Base-by-base conservation (phyloP, 2,113 vertebrate genomes). In the Cryptotis parvus region DNA sequence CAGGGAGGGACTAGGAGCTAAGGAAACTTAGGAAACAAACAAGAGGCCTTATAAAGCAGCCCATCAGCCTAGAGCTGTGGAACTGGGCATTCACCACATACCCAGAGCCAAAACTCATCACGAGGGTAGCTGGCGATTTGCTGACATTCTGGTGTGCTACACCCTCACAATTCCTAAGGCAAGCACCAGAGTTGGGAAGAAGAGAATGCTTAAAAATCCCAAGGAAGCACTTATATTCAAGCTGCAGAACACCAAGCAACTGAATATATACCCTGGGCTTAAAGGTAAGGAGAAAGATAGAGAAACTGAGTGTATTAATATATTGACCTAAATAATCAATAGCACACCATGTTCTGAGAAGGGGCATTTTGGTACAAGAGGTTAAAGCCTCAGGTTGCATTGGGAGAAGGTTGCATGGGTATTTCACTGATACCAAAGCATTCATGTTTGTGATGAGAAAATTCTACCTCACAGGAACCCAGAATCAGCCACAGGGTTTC, bases 321-420 rank as follows among this genome's bases (percentile, higher is more conserved):
- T n/a, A n/a, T n/a, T n/a, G n/a, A n/a, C n/a, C n/a, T n/a, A 72
- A 86, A 91, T 92, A 91, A 89, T 61, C 61, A 88, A 7, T 33
- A 31, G 29, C 18, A 79, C 91, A 79, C 31, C 10, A 79, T 83
- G 66, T 70, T 33, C 72, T 37, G n/a, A 78, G 33, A 80, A 5
- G 14, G 33, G 20, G 14, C 1, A 78, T 88, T 95, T 61, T 43
- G 15, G 29, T 43, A 1, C 52, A 77, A 16, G 35, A 65, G 35
- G 55, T 90, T 89, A 90, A 41, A 73, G 18, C 43, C n/a, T 52
- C 66, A 45, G 8, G 37, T 31, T 91, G 9, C 27, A 11, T 43
- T 33, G 31, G 68, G 49, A 79, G 31, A 84, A 89, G 75, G 75
- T 81, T 63, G 49, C 84, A 63, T 5, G 5, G 70, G 45, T 45